A percentile compares a stretch with the other conserved stretches of the same genome.
These are phyloP conservation scores for Catalaphyllia jardinei DNA, from an alignment of 64 coral and sea anemone species.

Conservation along the genomic window DNA sequence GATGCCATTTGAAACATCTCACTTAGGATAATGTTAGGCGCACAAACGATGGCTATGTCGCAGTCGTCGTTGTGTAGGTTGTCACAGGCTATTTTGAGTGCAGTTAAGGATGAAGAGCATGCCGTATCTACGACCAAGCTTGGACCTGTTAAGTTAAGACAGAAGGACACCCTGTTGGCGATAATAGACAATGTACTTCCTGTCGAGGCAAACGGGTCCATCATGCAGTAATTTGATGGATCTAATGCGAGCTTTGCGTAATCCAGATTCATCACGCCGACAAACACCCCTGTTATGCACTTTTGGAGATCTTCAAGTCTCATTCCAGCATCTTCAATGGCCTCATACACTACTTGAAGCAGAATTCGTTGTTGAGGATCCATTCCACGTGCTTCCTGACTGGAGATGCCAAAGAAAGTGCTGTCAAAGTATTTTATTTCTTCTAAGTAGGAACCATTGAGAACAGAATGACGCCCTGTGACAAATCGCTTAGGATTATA, in stretches of 20 bases:
- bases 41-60: too few relatives aligned
- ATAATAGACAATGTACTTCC: conserved; percentile 33
- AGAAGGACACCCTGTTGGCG: conserved; percentile 42
- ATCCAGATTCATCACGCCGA: conserved; percentile 76
- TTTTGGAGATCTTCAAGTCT: conserved; percentile 53
- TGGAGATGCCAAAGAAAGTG: conserved; percentile 61
- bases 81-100: too few relatives aligned
- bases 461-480: conserved; percentile 44
- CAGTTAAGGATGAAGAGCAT: too few relatives aligned
- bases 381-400: conserved; percentile 56
- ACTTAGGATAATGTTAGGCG: conserved; percentile 10
- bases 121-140: too few relatives aligned
- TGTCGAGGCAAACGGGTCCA: conserved; percentile 52
- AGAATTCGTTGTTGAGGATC: conserved; percentile 79
- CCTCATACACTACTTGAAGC: conserved; percentile 65
- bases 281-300: conserved; percentile 67
- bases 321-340: conserved; percentile 62
- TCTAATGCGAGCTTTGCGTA: not conserved
- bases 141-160: conserved; percentile 15
- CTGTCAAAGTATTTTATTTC: conserved; percentile 66
- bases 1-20: not conserved
- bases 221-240: not conserved
- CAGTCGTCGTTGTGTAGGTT: too few relatives aligned
- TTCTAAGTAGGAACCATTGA: conserved; percentile 63
- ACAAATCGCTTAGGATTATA: conserved; percentile 69